Base-by-base conservation (phyloP, 2,797 vertebrate species). In the Poecile montanus region DNA sequence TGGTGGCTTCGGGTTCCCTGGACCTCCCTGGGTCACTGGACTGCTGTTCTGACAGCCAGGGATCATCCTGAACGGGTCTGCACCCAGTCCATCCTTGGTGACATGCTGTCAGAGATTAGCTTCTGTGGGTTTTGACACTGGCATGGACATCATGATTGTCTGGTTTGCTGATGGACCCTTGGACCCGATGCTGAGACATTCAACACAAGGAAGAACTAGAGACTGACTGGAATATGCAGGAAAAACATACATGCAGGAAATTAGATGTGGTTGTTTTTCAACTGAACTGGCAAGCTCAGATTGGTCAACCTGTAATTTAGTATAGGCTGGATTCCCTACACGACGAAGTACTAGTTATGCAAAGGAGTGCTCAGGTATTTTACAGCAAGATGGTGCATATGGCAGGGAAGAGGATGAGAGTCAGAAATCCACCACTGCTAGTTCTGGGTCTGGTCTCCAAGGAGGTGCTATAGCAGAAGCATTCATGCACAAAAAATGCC, bases 181-280 rank as follows among this genome's bases (percentile, higher is more conserved):
- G n/a, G n/a, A n/a, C n/a, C n/a, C n/a, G n/a, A n/a, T n/a, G n/a
- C n/a, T n/a, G n/a, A n/a, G n/a, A n/a, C n/a, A n/a, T n/a, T n/a
- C n/a, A n/a, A n/a, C n/a, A n/a, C n/a, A n/a, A n/a, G n/a, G n/a
- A n/a, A n/a, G n/a, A n/a, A n/a, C n/a, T n/a, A n/a, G n/a, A n/a
- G n/a, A n/a, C n/a, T n/a, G n/a, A n/a, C n/a, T n/a, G n/a, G 88
- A 87, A 93, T 94, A 95, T 94, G 91, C 80, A 97, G 85, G 67
- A 62, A 89, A 91, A 96, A 93, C 57, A 91, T 42, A 87, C 80
- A 94, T 77, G 65, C 22, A 88, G 88, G 93, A 95, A 96, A 96
- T 85, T 85, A 95, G 94, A 72, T 68, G 68, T 54, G 54, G 87
- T 89, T 92, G 54, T 70, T 97, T 97, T 91, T 76, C 65, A 91